Evolutionary conservation across 1,140 invertebrate genomes (phyloP).

Genomic region (Papilio xuthus): DNA sequence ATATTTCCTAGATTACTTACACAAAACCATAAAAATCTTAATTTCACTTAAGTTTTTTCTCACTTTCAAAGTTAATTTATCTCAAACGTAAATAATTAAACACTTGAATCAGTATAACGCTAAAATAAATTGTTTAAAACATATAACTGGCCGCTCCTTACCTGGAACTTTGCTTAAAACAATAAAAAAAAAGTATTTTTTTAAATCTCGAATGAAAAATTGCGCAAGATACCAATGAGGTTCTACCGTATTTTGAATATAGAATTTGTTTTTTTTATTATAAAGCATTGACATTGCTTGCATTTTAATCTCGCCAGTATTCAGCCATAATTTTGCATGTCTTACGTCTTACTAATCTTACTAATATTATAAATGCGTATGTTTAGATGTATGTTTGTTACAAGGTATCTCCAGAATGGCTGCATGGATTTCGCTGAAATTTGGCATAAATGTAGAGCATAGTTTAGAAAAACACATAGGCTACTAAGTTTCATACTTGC

Average conservation of each 20-base stretch:
- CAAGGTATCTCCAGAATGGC: no score
- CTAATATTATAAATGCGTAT: no score
- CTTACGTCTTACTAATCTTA: no score
- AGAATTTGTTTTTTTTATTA: conserved; percentile 11
- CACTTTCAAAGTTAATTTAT: neutral
- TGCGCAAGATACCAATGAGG: conserved; percentile 52
- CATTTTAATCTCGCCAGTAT: conserved; percentile 38
- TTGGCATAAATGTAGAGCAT: no score
- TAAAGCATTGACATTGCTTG: conserved; percentile 30
- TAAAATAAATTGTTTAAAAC: conserved; percentile 4
- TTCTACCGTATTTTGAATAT: conserved; percentile 66
- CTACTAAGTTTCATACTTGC: no score
- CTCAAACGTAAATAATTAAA: neutral
- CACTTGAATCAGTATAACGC: neutral
- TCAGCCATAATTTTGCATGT: no score
- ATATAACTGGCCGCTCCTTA: conserved; percentile 10
- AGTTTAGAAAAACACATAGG: no score
- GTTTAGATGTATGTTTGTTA: no score
- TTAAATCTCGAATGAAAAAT: conserved; percentile 64
- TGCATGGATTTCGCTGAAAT: no score
- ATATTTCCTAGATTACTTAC: neutral
- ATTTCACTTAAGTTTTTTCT: neutral
- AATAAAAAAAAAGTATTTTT: conserved; percentile 49
- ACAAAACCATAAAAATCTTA: no score
- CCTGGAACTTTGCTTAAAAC: conserved; percentile 36